These are phyloP conservation scores for Palythoa heliodiscus DNA, from an alignment of 92 coral and sea anemone species.

Conservation along the genomic window DNA sequence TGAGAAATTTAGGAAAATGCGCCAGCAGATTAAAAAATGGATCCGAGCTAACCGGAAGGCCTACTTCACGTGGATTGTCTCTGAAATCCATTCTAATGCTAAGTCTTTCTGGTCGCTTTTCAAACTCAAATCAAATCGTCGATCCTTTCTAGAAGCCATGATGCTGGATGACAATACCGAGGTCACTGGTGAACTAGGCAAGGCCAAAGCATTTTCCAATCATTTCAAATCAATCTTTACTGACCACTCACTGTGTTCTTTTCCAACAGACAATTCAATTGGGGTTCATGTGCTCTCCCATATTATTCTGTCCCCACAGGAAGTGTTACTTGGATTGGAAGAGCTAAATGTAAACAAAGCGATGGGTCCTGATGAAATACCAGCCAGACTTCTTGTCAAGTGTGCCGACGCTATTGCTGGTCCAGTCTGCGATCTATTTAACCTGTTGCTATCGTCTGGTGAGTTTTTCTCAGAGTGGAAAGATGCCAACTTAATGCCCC, in stretches of 20 bases:
- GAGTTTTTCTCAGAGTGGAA: conserved; percentile 38
- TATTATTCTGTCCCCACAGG: conserved; percentile 26
- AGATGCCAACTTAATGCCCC: conserved; percentile 45
- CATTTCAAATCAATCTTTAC: conserved; percentile 28
- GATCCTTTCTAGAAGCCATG: conserved; percentile 19
- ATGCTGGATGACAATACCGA: conserved; percentile 37
- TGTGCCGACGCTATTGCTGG: neutral
- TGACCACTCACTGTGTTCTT: conserved; percentile 37
- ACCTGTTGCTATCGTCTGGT: conserved; percentile 3
- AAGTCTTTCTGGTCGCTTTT: conserved; percentile 48
- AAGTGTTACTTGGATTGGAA: conserved; percentile 36
- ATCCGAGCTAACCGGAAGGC: conserved; percentile 32
- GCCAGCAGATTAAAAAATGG: conserved; percentile 52
- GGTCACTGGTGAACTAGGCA: conserved; percentile 36
- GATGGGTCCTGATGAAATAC: conserved; percentile 27
- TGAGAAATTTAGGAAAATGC: conserved; percentile 50
- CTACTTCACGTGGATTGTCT: conserved; percentile 23
- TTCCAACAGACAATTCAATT: neutral
- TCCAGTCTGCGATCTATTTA: neutral
- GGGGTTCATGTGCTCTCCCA: conserved; percentile 17
- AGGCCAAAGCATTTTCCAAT: conserved; percentile 39
- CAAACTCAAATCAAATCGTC: conserved; percentile 1
- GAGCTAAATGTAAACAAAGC: conserved; percentile 30
- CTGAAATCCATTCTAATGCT: conserved; percentile 29
- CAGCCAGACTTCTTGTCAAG: conserved; percentile 24